phyloP scores from a whole-genome alignment of 2,797 vertebrate genomes.

The Diplodus sargus region DNA sequence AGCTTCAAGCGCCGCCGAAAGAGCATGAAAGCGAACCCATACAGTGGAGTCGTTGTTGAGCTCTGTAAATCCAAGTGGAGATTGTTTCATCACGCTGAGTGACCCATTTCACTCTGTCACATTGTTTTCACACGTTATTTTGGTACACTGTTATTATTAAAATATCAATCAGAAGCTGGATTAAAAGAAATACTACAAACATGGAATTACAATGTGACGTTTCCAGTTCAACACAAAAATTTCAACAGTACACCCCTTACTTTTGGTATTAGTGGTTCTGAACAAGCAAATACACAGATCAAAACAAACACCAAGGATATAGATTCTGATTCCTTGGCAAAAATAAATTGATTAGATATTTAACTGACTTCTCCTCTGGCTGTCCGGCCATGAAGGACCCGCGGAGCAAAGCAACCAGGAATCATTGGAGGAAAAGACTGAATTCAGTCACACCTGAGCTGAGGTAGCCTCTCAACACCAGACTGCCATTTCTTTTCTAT shows the following conservation, averaged over 20 bases:
- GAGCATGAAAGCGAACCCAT: neutral
- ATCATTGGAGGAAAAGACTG: slow-evolving; percentile 33
- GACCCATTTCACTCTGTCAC: too few relatives aligned
- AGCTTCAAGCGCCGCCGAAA: neutral
- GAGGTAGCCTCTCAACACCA: slow-evolving; percentile 44
- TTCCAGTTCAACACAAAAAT: neutral
- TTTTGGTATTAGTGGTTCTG: neutral
- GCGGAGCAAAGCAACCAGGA: slow-evolving; percentile 30
- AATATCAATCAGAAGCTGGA: too few relatives aligned
- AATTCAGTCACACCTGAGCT: slow-evolving; percentile 52
- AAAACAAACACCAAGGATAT: neutral
- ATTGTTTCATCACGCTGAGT: too few relatives aligned
- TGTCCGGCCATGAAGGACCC: neutral
- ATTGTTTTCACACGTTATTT: too few relatives aligned
- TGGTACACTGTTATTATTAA: too few relatives aligned
- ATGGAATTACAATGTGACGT: neutral
- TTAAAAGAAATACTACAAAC: neutral
- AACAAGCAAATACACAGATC: neutral
- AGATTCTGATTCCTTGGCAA: neutral
- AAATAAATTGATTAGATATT: slow-evolving; percentile 3
- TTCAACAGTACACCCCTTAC: neutral
- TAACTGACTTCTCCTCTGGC: slow-evolving; percentile 4
- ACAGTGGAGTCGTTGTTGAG: neutral
- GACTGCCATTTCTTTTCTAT: slow-evolving; percentile 58
- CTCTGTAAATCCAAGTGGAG: too few relatives aligned